Base-by-base conservation (phyloP, 2,888 invertebrate genomes). In the Oxyscelio sp. region DNA sequence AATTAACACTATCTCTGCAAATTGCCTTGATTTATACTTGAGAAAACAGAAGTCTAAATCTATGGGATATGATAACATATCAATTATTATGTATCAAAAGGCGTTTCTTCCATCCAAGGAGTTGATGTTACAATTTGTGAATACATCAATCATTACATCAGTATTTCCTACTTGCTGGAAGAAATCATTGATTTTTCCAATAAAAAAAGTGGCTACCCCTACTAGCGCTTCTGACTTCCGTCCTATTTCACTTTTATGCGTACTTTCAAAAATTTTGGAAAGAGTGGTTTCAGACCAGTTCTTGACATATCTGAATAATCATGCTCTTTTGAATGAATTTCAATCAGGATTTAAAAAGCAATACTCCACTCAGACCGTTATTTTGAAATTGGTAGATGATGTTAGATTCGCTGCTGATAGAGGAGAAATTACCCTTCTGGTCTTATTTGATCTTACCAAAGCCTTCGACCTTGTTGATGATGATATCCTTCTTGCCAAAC, bases 381-480 rank as follows among this genome's bases (percentile, higher is more conserved):
- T 74, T 0, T 1, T 59, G 0, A 3, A 13, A 0, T 11, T 74
- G 4, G 9, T 34, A 1, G 71, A 71, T 17, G 45, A 71, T 17
- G 34, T 71, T 4, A 34, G 48, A n/a, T 9, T 40, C 2, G 40
- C 40, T 13, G 9, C 9, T 4, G 15, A 40, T 40, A 40, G 5
- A 4, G n/a, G 40, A 15, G 40, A 40, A n/a, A 5, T 52, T 24
- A 52, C 24, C 4, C 8, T 52, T 13, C 24, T 52, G 13, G 52
- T 52, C n/a, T n/a, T 52, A 1, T 52, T 52, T n/a, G 52, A 52
- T 52, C 24, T 52, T 13, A 19, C 52, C 6, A 52, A 52, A n/a
- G 52, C 52, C 4, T 52, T 52, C 13, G 52, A 52, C n/a, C 19
- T 52, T 1, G 52, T 56, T 1, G 54, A 54, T 54, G 27, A 54